Evolutionary conservation across 2,797 vertebrate genomes (phyloP), one percentile per base, ranked within the genome.

Genomic region (Artibeus lituratus): DNA sequence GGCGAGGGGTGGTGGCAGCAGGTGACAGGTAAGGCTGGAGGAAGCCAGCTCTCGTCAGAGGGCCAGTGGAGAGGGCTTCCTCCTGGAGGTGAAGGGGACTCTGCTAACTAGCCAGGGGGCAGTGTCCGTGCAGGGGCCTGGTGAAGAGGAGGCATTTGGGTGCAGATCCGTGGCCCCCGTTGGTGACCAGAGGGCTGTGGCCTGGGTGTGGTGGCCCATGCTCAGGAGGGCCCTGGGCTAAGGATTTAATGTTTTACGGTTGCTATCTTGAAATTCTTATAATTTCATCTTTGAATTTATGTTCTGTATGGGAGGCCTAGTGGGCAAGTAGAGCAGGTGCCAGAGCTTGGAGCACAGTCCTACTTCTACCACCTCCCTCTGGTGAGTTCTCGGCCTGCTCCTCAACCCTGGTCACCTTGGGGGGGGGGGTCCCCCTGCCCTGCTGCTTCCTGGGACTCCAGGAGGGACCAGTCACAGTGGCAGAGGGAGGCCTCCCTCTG

Each of bases 341-440:
- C 2, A 5, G 85, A 69, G 69, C 67, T 10, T 53, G 65, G 44
- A 78, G 18, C 42, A 83, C 42, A 32, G 49, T 59, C 21, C 14
- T 47, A 16, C 35, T 39, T 67, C 72, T 15, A 9, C 35, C 7
- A 15, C 26, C 32, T 47, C 59, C 83, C 22, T 7, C 3, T 18
- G 59, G 18, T 2, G 1, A 72, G 12, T 32, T 87, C 77, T 88
- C 24, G 0, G 49, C 21, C 51, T 42, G 24, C 37, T 37, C 1
- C 53, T 16, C 57, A n/a, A 5, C 9, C n/a, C 18, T 10, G 32
- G 57, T 10, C 32, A 55, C 94, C 29, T 3, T 0, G 10, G 44
- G 0, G 0, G 18, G 9, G 18, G 9, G 37, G 1, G 0, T 26
- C n/a, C 22, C n/a, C 29, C 7, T 5, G 0, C 18, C 70, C 76